Evolutionary conservation across 2,888 invertebrate genomes (phyloP).

Genomic region (Reticulitermes lucifugus): DNA sequence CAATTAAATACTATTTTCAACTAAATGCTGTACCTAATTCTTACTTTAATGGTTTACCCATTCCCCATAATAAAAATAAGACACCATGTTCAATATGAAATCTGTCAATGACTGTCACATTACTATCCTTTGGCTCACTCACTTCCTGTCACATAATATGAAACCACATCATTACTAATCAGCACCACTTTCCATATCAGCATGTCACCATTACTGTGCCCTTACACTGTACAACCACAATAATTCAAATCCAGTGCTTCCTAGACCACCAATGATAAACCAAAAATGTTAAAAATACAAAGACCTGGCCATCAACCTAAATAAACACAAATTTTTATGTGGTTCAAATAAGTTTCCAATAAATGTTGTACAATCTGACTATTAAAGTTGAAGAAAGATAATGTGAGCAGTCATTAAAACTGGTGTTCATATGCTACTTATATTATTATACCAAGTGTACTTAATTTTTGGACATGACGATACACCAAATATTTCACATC

Average conservation of each 20-base stretch:
- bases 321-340: too few relatives aligned
- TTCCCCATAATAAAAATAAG: conserved; percentile 33
- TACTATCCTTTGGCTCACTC: conserved; percentile 31
- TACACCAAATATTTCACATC: neutral
- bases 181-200: conserved; percentile 14
- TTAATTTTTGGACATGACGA: neutral
- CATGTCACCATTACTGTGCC: neutral
- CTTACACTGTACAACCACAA: neutral
- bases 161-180: neutral
- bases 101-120: conserved; percentile 13
- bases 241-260: too few relatives aligned
- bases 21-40: conserved; percentile 35
- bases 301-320: too few relatives aligned
- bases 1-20: conserved; percentile 36
- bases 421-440: neutral
- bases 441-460: neutral
- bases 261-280: too few relatives aligned
- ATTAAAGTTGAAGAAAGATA: too few relatives aligned
- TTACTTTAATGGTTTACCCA: conserved; percentile 34
- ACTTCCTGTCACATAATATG: neutral
- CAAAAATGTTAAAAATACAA: too few relatives aligned
- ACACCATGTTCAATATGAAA: conserved; percentile 10
- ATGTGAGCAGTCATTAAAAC: neutral
- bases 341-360: too few relatives aligned
- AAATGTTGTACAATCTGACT: neutral